A percentile compares a stretch with the other conserved stretches of the same genome.
phyloP scores from a whole-genome alignment of 2,113 vertebrate genomes.

The Labrus mixtus region DNA sequence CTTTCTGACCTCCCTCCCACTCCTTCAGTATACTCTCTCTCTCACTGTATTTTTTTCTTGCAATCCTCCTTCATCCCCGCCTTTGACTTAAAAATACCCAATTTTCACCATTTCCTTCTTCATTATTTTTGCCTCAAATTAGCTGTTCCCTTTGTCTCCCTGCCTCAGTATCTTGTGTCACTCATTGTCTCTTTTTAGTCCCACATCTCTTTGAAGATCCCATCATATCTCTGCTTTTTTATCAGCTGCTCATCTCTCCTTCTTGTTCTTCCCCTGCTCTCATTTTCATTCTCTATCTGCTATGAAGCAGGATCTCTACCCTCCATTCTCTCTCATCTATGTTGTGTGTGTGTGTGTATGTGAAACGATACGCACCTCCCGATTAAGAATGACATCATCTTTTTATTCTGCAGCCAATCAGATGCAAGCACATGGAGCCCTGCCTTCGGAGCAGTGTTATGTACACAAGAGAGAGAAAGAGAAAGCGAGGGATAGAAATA shows the following conservation, averaged over 20 bases:
- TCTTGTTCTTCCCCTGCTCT: constrained; percentile 9
- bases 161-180: not conserved
- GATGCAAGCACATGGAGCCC: constrained; percentile 78
- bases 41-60: not conserved
- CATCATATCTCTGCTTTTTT: not conserved
- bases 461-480: constrained; percentile 71
- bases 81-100: not conserved
- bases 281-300: constrained; percentile 40
- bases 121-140: not conserved
- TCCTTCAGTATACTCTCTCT: not conserved
- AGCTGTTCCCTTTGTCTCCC: not conserved
- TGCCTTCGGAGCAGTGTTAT: constrained; percentile 70
- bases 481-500: not conserved
- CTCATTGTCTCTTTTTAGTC: not conserved
- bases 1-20: not conserved
- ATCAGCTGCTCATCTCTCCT: constrained; percentile 12
- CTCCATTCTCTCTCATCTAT: constrained; percentile 72
- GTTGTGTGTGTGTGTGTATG: constrained; percentile 47
- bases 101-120: not conserved
- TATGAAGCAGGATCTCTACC: constrained; percentile 53
- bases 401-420: constrained; percentile 72
- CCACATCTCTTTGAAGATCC: not conserved
- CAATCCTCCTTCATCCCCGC: not conserved
- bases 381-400: constrained; percentile 78
- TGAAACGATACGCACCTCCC: constrained; percentile 50